Evolutionary conservation across 2,113 vertebrate genomes (phyloP).

Genomic region (Rana temporaria): DNA sequence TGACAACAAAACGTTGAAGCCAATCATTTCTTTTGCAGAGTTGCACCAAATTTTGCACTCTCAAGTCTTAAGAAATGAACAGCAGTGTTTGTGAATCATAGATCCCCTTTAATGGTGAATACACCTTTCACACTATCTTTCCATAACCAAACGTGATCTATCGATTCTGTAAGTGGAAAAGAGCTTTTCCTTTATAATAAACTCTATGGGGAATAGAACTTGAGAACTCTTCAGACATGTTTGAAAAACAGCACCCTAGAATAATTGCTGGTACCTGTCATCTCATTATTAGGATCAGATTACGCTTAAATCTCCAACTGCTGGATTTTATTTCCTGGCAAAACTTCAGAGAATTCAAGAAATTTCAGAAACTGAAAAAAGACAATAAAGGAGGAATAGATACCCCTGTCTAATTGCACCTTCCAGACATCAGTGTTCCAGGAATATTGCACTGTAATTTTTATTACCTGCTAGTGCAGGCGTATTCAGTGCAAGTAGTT

Average conservation of each 20-base stretch:
- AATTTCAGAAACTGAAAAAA: slow-evolving; percentile 55
- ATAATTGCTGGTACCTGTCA: slow-evolving; percentile 61
- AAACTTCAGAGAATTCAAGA: slow-evolving; percentile 51
- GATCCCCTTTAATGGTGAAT: background rate
- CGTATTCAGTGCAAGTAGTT: background rate
- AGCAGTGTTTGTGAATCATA: too few species aligned
- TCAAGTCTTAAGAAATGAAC: too few species aligned
- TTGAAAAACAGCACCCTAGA: slow-evolving; percentile 60
- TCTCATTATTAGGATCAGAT: slow-evolving; percentile 60
- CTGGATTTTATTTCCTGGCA: slow-evolving; percentile 54
- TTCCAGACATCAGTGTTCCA: slow-evolving; percentile 21
- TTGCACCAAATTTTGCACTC: too few species aligned
- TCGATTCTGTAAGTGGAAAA: slow-evolving; percentile 41
- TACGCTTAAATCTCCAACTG: slow-evolving; percentile 53
- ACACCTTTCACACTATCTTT: slow-evolving; percentile 34
- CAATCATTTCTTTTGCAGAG: too few species aligned
- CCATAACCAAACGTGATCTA: slow-evolving; percentile 46
- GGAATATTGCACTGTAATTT: slow-evolving; percentile 25
- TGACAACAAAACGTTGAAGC: too few species aligned
- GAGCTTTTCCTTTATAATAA: slow-evolving; percentile 52
- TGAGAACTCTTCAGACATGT: slow-evolving; percentile 56
- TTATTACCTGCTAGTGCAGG: background rate
- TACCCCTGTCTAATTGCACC: slow-evolving; percentile 50
- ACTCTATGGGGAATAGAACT: slow-evolving; percentile 57
- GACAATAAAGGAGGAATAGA: slow-evolving; percentile 47